These are phyloP conservation scores for Myotis myotis DNA, from an alignment of 2,797 vertebrate species.

Conservation along the genomic window DNA sequence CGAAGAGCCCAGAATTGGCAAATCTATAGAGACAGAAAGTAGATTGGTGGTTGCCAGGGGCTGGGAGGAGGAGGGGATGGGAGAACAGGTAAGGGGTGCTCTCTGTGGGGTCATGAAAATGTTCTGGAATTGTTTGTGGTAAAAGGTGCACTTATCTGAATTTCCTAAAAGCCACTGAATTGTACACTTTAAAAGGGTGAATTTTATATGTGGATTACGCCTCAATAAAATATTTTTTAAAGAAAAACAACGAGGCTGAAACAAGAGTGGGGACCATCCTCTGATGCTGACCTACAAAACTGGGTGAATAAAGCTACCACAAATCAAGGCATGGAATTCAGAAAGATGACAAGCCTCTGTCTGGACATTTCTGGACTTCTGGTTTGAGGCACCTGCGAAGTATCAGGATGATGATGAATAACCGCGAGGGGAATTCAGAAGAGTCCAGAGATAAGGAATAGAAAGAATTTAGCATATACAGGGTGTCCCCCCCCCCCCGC, in stretches of 20 bases:
- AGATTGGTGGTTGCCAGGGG: no score
- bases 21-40: background rate
- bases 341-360: background rate
- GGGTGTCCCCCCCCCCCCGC: no score
- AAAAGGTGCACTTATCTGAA: background rate
- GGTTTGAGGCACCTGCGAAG: background rate
- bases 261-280: background rate
- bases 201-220: background rate
- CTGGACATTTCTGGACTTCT: background rate
- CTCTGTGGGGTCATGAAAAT: background rate
- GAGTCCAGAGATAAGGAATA: background rate
- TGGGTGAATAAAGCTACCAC: no score
- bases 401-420: background rate
- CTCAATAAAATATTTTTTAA: background rate
- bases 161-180: background rate
- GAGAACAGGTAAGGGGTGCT: background rate
- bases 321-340: background rate
- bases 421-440: background rate
- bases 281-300: background rate
- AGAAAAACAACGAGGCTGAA: background rate
- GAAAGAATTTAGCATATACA: background rate
- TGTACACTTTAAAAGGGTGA: background rate
- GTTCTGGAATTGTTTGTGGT: background rate
- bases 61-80: background rate
- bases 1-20: background rate